Evolutionary conservation across 2,888 invertebrate species (phyloP), one percentile per base, ranked within the genome.

Genomic region (Unio pictorum): DNA sequence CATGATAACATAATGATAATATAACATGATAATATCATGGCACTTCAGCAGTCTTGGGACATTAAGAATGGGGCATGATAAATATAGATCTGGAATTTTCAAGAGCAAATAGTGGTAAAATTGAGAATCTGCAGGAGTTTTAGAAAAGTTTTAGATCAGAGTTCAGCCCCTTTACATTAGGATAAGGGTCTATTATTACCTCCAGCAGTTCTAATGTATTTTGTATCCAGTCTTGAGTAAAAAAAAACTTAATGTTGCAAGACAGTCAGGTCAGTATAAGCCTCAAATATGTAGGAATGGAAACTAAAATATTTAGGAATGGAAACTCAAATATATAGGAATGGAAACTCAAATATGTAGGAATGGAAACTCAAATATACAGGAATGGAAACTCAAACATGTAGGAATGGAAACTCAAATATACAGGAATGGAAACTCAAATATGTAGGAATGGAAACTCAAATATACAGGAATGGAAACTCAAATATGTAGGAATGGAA

Each of bases 161-260:
- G 7, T 34, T 34, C 5, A 1, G 34, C 34, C 34, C 34, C 3
- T 34, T 34, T 34, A 34, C 34, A 34, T 34, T 34, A 34, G 34
- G 34, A 34, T 34, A 34, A 4, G 3, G 7, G 5, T 34, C 34
- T 34, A 34, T 34, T 34, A 5, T 34, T 6, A 34, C 34, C 34
- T 34, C 34, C 34, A 34, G 34, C 5, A 7, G 34, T 45, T 45
- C 45, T 45, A 11, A 45, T 45, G 11, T 45, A 56, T 56, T 28
- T 64, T 34, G 23, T 6, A 30, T 26, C 59, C 23, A 59, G 11
- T 20, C 28, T 17, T 59, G 20, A 59, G 17, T 59, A 5, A 59
- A 59, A 59, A 59, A 59, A 59, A 59, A 59, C 20, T 62, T 62
- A 18, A 28, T 28, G 26, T 62, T 62, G 26, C n/a, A 28, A 17